Evolutionary conservation across 2,113 vertebrate species (phyloP).

Genomic region (Anguilla japonica): DNA sequence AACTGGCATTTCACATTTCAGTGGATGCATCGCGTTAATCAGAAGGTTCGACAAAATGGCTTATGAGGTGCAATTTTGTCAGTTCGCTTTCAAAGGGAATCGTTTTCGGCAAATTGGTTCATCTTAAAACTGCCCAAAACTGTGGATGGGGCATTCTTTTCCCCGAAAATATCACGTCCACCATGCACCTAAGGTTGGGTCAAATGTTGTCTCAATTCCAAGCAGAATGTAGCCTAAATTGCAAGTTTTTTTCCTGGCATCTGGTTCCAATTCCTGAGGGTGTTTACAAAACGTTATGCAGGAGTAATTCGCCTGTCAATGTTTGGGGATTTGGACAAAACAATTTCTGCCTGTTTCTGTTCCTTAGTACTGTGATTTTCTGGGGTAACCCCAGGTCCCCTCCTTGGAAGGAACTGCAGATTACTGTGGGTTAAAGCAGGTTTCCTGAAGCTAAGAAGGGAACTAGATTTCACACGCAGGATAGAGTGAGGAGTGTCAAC

Average conservation of each 20-base stretch:
- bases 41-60: not conserved
- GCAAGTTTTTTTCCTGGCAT: slow-evolving; percentile 6
- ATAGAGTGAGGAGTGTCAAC: not conserved
- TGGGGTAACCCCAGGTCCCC: not conserved
- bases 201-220: not conserved
- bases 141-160: not conserved
- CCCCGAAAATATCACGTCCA: not conserved
- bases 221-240: slow-evolving; percentile 21
- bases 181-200: not conserved
- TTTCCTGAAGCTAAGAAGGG: not conserved
- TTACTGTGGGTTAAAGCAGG: not conserved
- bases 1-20: not conserved
- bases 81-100: not conserved
- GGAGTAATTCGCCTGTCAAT: slow-evolving; percentile 2
- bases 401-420: not conserved
- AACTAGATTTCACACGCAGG: not conserved
- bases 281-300: slow-evolving; percentile 6
- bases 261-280: slow-evolving; percentile 19
- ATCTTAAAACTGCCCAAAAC: not conserved
- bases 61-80: not conserved
- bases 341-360: not conserved
- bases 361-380: not conserved
- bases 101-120: not conserved
- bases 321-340: not conserved
- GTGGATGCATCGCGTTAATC: not conserved